Conservation (phyloP, 2,888 invertebrate genomes). For the Norana najaformis region DNA sequence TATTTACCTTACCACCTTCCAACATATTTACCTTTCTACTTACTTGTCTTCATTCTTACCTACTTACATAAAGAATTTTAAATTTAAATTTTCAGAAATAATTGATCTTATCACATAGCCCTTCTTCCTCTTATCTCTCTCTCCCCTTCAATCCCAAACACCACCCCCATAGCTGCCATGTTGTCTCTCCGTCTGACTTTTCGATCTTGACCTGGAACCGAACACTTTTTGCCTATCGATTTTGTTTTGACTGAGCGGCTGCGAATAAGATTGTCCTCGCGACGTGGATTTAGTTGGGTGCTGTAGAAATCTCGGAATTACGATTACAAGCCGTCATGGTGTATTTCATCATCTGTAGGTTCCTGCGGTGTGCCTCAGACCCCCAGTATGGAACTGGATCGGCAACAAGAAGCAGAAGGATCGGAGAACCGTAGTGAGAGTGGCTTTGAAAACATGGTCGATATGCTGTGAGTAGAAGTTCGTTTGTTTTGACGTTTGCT, state of each 20-base stretch:
- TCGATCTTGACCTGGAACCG: too few species aligned
- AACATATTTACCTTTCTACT: not conserved
- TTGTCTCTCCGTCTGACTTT: too few species aligned
- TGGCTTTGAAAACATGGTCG: constrained; percentile 21
- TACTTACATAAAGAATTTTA: not conserved
- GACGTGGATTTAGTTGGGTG: too few species aligned
- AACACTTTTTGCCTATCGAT: too few species aligned
- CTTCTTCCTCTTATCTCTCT: too few species aligned
- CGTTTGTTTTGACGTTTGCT: not conserved
- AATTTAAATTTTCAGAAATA: not conserved
- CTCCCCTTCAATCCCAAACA: too few species aligned
- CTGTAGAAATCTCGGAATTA: too few species aligned
- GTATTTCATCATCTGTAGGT: not conserved
- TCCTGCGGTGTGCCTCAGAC: not conserved
- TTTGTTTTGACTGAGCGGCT: too few species aligned
- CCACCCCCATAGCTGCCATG: too few species aligned
- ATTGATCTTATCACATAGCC: not conserved
- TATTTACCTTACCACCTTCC: too few species aligned
- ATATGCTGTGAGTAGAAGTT: constrained; percentile 8
- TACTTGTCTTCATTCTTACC: not conserved
- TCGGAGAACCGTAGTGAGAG: not conserved
- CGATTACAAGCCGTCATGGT: not conserved
- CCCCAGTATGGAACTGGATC: not conserved
- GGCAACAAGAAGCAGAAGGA: not conserved
- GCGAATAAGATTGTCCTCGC: too few species aligned